Conservation (phyloP, 1,140 invertebrate species). For the Oedothorax gibbosus region DNA sequence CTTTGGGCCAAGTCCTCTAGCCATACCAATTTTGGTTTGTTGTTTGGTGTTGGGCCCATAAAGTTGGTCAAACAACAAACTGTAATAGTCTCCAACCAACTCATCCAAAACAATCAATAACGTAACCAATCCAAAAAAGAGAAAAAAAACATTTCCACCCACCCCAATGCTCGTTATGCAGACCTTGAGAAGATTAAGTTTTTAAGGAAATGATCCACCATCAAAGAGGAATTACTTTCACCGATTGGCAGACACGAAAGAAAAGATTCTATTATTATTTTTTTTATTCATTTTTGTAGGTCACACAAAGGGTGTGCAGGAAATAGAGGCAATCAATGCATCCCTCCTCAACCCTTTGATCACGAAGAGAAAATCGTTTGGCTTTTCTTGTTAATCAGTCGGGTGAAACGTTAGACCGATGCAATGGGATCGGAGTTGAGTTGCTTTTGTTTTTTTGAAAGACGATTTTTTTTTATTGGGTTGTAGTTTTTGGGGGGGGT, state of each 20-base stretch:
- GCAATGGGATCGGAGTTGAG: slow-evolving; percentile 26
- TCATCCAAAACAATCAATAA: no score
- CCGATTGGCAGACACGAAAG: slow-evolving; percentile 36
- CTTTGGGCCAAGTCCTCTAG: no score
- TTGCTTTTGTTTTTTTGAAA: background rate
- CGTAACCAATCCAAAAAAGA: no score
- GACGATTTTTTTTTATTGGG: background rate
- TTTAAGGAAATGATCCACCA: slow-evolving; percentile 53
- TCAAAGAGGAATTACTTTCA: slow-evolving; percentile 43
- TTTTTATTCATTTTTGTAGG: slow-evolving; percentile 21
- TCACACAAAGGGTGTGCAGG: slow-evolving; percentile 54
- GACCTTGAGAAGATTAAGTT: slow-evolving; percentile 40
- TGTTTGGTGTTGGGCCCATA: no score
- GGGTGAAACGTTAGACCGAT: slow-evolving; percentile 45
- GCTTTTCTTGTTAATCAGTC: slow-evolving; percentile 61
- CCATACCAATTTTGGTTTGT: no score
- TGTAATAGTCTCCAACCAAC: no score
- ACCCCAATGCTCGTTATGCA: background rate
- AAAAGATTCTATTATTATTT: slow-evolving; percentile 19
- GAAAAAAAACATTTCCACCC: background rate
- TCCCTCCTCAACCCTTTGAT: slow-evolving; percentile 58
- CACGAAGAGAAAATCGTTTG: slow-evolving; percentile 42
- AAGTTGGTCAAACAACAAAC: no score
- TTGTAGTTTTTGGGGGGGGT: background rate
- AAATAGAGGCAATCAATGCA: slow-evolving; percentile 58